phyloP scores from a whole-genome alignment of 2,797 vertebrate genomes.

The Semotilus atromaculatus region DNA sequence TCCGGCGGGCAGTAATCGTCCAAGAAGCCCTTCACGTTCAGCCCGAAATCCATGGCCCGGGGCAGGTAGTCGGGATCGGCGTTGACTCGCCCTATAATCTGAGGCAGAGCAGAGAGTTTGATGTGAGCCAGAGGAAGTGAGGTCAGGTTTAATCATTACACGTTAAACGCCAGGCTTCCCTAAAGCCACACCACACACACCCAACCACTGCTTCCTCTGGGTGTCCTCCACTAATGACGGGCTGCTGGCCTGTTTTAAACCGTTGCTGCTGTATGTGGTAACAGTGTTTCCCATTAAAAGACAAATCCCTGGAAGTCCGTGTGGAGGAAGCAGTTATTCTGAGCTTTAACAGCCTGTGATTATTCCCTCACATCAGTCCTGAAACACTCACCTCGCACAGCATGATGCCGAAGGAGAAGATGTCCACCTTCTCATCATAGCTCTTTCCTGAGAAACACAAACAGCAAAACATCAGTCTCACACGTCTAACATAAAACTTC shows the following conservation, averaged over 20 bases:
- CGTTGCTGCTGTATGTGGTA: background rate
- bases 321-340: conserved; percentile 43
- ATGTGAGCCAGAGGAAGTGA: conserved; percentile 3
- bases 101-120: conserved; percentile 26
- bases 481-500: conserved; percentile 51
- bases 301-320: conserved; percentile 37
- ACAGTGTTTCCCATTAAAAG: conserved; percentile 48
- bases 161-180: background rate
- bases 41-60: conserved; percentile 90
- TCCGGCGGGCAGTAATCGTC: conserved; percentile 89
- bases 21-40: conserved; percentile 92
- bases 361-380: background rate
- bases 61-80: conserved; percentile 97
- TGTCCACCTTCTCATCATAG: conserved; percentile 96
- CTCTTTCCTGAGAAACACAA: conserved; percentile 83
- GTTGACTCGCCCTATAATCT: conserved; percentile 96
- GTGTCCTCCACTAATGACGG: conserved; percentile 18
- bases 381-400: conserved; percentile 89
- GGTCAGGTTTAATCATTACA: background rate
- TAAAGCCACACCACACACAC: background rate
- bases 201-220: background rate
- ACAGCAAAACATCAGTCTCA: conserved; percentile 66
- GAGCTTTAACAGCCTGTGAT: conserved; percentile 25
- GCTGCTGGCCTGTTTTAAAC: background rate
- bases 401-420: conserved; percentile 99